Evolutionary conservation across 2,113 vertebrate genomes (phyloP).

Genomic region (Petaurus breviceps): DNA sequence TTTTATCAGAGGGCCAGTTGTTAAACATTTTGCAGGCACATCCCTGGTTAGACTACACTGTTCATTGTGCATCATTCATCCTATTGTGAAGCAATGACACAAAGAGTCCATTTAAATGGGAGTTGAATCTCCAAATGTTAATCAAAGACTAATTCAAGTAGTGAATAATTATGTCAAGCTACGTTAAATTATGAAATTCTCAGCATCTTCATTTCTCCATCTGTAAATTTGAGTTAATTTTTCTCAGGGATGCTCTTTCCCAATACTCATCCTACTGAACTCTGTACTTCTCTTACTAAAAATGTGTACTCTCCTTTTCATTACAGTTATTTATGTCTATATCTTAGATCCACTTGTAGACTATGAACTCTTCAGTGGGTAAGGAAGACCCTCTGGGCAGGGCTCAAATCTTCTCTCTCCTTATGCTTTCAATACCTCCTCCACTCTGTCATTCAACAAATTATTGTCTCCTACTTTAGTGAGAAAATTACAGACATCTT

Average conservation of each 20-base stretch:
- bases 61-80: not conserved
- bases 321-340: not conserved
- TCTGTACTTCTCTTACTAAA: not conserved
- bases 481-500: not conserved
- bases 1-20: not conserved
- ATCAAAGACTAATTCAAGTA: not conserved
- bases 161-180: not conserved
- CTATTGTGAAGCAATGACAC: not conserved
- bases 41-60: not conserved
- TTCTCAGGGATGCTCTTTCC: not conserved
- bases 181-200: not conserved
- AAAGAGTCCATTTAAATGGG: too few relatives aligned
- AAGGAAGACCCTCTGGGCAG: not conserved
- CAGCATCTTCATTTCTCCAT: not conserved
- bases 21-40: not conserved
- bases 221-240: not conserved
- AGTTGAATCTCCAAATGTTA: not conserved
- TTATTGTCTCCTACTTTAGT: not conserved
- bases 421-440: not conserved
- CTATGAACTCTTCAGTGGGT: not conserved
- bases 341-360: not conserved
- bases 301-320: not conserved
- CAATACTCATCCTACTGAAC: not conserved
- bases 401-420: not conserved
- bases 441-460: not conserved